Percentiles rank a stretch among this genome's conserved stretches.
phyloP scores from a whole-genome alignment of 2,113 vertebrate species.

The Meleagris gallopavo region DNA sequence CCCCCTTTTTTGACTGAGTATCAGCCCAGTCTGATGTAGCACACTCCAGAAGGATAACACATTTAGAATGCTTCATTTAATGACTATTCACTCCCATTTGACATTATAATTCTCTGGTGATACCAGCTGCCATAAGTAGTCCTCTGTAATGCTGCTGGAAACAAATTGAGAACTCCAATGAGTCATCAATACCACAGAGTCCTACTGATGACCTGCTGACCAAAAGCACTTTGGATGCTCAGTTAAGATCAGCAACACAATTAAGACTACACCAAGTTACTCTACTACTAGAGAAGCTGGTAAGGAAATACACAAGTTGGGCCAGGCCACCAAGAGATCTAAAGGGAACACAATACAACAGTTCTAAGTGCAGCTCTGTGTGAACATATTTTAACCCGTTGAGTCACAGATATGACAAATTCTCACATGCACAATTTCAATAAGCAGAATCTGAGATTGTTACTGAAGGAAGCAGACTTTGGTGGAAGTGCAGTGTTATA shows the following conservation, averaged over 20 bases:
- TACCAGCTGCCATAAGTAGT: constrained; percentile 19
- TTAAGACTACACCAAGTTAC: background rate
- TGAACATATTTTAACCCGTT: background rate
- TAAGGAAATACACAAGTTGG: background rate
- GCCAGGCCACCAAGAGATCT: background rate
- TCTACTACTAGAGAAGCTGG: background rate
- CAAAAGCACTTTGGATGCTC: background rate
- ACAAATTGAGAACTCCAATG: background rate
- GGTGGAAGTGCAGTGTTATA: background rate
- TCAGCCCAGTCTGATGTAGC: background rate
- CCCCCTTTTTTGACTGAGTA: background rate
- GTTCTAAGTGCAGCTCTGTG: background rate
- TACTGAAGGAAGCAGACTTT: background rate
- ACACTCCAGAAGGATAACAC: background rate
- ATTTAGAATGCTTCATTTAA: constrained; percentile 37
- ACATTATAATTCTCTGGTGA: constrained; percentile 24
- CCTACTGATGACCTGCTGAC: background rate
- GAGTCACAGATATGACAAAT: background rate
- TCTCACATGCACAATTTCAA: background rate
- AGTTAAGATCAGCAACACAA: background rate
- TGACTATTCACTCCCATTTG: constrained; percentile 29
- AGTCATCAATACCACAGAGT: background rate
- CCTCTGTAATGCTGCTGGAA: constrained; percentile 2
- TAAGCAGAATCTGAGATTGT: background rate
- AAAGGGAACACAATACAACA: background rate